A percentile compares a stretch with the other conserved stretches of the same genome.
phyloP scores from a whole-genome alignment of 2,888 invertebrate species.

The Macrophya alboannulata region DNA sequence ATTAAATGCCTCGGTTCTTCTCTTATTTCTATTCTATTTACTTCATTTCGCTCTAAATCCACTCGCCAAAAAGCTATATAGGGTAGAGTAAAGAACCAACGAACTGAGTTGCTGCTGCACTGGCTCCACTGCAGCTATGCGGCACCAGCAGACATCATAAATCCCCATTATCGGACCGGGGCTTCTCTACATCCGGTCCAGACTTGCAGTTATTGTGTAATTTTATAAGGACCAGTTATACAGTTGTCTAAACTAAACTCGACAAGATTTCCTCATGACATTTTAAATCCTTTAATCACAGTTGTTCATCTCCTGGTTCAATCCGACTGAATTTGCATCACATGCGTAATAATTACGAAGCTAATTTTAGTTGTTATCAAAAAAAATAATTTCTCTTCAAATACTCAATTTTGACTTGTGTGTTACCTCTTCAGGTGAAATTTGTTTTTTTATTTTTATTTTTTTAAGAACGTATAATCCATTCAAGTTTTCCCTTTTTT shows the following conservation, averaged over 20 bases:
- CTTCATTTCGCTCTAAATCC: background rate
- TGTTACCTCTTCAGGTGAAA: too few relatives aligned
- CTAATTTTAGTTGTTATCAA: too few relatives aligned
- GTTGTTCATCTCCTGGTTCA: background rate
- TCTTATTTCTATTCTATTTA: background rate
- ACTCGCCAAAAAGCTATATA: background rate
- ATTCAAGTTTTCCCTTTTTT: background rate
- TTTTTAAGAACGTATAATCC: background rate
- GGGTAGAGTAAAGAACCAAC: too few relatives aligned
- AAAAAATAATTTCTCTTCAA: too few relatives aligned
- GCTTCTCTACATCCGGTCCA: conserved; percentile 63
- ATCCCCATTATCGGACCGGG: conserved; percentile 70
- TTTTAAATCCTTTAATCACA: background rate
- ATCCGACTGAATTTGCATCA: too few relatives aligned
- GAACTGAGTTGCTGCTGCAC: background rate
- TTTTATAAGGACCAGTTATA: conserved; percentile 39
- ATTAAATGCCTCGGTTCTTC: background rate
- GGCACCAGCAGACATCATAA: conserved; percentile 64
- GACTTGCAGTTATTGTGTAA: conserved; percentile 59
- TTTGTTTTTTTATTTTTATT: too few relatives aligned
- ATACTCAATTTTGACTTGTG: too few relatives aligned
- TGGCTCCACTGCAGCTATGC: background rate
- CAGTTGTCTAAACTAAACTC: background rate
- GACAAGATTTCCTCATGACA: background rate
- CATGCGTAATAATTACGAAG: too few relatives aligned